phyloP scores from a whole-genome alignment of 2,797 vertebrate genomes.

The Phrynocephalus guinanensis region DNA sequence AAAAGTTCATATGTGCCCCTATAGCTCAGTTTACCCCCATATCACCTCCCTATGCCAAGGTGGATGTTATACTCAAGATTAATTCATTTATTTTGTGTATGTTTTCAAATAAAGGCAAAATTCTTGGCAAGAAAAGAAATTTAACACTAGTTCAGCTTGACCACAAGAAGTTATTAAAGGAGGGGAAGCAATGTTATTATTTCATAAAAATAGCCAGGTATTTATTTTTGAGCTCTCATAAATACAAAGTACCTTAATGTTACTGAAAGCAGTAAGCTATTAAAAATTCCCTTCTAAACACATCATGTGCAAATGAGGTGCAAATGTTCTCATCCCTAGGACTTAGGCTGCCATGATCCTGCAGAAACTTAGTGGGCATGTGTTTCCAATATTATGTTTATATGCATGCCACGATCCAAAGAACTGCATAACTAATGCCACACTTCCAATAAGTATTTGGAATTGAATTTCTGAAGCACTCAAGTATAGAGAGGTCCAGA shows the following conservation, averaged over 20 bases:
- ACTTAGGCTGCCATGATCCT: not conserved
- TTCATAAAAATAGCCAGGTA: conserved; percentile 21
- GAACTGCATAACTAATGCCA: not conserved
- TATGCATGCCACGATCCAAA: not conserved
- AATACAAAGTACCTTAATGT: not conserved
- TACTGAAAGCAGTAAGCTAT: conserved; percentile 6
- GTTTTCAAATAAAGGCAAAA: conserved; percentile 6
- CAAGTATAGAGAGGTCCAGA: not conserved
- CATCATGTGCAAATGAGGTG: conserved; percentile 25
- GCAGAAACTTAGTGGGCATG: not conserved
- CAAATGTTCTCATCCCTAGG: not conserved
- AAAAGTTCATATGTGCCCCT: not conserved
- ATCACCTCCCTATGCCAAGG: not conserved
- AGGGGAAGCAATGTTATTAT: not conserved
- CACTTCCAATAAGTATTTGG: not conserved
- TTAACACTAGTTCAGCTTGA: conserved; percentile 22
- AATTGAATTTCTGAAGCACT: not conserved
- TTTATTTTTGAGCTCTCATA: conserved; percentile 8
- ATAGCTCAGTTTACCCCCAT: not conserved
- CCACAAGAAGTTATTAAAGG: conserved; percentile 23
- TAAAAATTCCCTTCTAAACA: conserved; percentile 23
- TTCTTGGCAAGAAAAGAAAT: not conserved
- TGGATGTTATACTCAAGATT: not conserved
- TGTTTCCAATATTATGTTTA: not conserved
- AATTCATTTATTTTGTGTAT: conserved; percentile 6